Base-by-base conservation (phyloP, 2,113 vertebrate genomes). In the Willisornis vidua region DNA sequence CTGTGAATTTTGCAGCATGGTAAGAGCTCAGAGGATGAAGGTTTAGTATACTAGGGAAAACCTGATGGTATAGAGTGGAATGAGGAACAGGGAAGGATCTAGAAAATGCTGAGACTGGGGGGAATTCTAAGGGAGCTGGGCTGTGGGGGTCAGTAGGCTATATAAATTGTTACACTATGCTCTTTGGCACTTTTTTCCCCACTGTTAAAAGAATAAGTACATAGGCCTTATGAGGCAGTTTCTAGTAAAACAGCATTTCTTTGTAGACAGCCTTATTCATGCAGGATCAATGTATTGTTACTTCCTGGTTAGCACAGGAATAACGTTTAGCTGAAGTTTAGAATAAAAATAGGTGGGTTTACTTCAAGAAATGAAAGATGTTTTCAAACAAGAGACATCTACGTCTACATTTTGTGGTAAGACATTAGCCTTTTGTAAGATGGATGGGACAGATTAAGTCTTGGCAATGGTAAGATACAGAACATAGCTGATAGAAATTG, bases 111-210 rank as follows among this genome's bases (percentile, higher is more conserved):
- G 72, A 77, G 26, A 12, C 18, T 74, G 15, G 7, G 31, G 24
- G 10, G 2, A 75, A 4, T 14, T 61, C 0, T 61, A 45, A 59
- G 33, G 70, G 15, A 59, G 19, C 25, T 68, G 52, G 24, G 7
- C 61, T 61, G 3, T 72, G 18, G 11, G 24, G 4, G 8, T 63
- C 43, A 81, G 31, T 59, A 57, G 18, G 17, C 9, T 85, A 22
- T 85, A 22, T 57, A 37, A 87, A 67, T 87, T 81, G 14, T 66
- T 75, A 48, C 82, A 78, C 24, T 55, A 1, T 33, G 52, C 17
- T 39, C 8, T 0, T 15, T 43, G 35, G 22, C 9, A 2, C 2
- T 3, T 12, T 43, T 37, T 28, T 24, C 2, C 6, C 37, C 25
- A 35, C 14, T 46, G 4, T 49, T 72, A 22, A 66, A 89, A 77